These are phyloP conservation scores for Rhinopomastus cyanomelas DNA, from an alignment of 2,113 vertebrate genomes.

Conservation along the genomic window DNA sequence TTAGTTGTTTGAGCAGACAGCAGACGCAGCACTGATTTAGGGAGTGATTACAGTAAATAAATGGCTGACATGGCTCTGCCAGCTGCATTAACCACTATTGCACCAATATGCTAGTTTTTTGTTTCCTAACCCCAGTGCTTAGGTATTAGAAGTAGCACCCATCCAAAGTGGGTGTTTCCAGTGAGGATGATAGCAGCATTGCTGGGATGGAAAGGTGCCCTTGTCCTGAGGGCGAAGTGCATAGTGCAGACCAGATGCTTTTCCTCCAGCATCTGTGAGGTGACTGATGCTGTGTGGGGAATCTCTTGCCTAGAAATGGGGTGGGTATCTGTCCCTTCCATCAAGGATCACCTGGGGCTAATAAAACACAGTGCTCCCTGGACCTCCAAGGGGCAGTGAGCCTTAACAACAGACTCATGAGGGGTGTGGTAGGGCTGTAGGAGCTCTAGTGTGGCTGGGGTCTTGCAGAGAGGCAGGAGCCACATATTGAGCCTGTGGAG, in stretches of 20 bases:
- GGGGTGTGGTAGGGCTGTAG: neutral
- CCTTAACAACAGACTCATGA: neutral
- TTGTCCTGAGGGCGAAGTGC: neutral
- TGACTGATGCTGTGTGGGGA: fast-evolving
- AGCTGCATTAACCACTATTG: neutral
- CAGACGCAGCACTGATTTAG: slow-evolving; percentile 11
- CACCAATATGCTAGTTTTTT: neutral
- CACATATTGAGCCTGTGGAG: neutral
- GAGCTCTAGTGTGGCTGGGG: neutral
- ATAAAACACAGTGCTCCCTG: neutral
- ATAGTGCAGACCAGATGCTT: neutral
- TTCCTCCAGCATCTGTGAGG: fast-evolving
- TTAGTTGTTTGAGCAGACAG: slow-evolving; percentile 27
- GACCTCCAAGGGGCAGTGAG: neutral
- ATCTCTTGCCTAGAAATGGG: no score
- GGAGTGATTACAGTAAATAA: neutral
- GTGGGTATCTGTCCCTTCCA: neutral
- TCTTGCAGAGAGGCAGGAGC: neutral
- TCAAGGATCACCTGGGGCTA: no score
- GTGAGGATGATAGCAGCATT: neutral
- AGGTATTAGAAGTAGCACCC: neutral
- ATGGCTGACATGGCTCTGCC: neutral
- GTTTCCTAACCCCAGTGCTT: neutral
- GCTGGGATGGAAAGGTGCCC: neutral
- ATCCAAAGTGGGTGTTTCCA: neutral